A percentile compares a stretch with the other conserved stretches of the same genome.
phyloP scores from a whole-genome alignment of 2,888 invertebrate species.

The Eledona agricola region DNA sequence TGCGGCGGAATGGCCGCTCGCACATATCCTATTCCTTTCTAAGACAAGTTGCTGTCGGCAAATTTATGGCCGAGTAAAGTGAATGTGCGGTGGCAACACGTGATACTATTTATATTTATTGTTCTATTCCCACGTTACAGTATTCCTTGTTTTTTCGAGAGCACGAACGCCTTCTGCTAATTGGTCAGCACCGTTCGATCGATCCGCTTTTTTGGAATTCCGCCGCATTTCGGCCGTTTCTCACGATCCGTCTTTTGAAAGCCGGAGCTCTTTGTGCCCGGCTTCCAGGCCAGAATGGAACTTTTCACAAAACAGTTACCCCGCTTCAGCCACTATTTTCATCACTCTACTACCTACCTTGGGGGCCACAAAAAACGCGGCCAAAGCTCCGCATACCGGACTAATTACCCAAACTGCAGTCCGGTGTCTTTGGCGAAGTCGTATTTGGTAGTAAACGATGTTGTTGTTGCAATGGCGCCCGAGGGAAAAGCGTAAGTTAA shows the following conservation, averaged over 20 bases:
- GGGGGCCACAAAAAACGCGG: conserved; percentile 5
- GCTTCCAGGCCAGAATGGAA: conserved; percentile 33
- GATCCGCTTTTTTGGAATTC: conserved; percentile 43
- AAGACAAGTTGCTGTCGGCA: conserved; percentile 41
- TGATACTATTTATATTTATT: conserved; percentile 43
- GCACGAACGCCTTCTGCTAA: conserved; percentile 15
- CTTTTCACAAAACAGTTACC: conserved; percentile 32
- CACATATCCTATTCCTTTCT: conserved; percentile 33
- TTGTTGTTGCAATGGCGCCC: too few relatives aligned
- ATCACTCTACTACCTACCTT: conserved; percentile 22
- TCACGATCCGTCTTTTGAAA: conserved; percentile 55
- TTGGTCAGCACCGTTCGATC: conserved; percentile 5
- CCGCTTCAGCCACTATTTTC: conserved; percentile 14
- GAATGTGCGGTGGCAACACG: conserved; percentile 43
- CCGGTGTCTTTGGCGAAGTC: too few relatives aligned
- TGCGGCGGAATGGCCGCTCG: conserved; percentile 12
- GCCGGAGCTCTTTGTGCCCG: conserved; percentile 48
- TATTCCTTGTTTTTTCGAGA: conserved; percentile 33
- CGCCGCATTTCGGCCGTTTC: conserved; percentile 51
- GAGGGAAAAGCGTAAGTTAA: conserved; percentile 29
- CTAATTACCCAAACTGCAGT: conserved; percentile 18
- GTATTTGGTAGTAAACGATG: too few relatives aligned
- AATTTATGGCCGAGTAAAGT: conserved; percentile 40
- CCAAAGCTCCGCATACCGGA: conserved; percentile 23
- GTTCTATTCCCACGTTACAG: conserved; percentile 40